phyloP scores from a whole-genome alignment of 2,797 vertebrate genomes.

The Iguana delicatissima region DNA sequence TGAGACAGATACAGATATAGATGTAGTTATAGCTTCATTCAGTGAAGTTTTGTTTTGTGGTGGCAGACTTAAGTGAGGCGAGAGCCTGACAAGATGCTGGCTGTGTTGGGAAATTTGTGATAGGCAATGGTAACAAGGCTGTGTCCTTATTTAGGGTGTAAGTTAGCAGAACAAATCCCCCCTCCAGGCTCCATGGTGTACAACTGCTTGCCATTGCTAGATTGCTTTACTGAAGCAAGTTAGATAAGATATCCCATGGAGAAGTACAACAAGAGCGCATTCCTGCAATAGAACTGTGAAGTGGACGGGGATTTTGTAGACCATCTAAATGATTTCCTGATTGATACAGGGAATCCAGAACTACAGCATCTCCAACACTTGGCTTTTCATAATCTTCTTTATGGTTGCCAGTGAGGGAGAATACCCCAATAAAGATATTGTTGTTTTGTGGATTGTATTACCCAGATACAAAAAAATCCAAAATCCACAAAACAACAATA shows the following conservation, averaged over 20 bases:
- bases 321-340: neutral
- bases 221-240: constrained; percentile 25
- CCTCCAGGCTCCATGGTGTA: neutral
- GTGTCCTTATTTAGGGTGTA: constrained; percentile 36
- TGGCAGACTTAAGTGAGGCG: constrained; percentile 31
- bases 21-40: too few relatives aligned
- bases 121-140: constrained; percentile 45
- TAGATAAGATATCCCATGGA: neutral
- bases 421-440: neutral
- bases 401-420: neutral
- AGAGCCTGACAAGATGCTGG: constrained; percentile 10
- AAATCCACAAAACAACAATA: too few relatives aligned
- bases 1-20: neutral
- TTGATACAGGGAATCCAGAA: neutral
- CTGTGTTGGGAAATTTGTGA: constrained; percentile 21
- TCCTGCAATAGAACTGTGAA: too few relatives aligned
- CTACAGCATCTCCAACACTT: too few relatives aligned
- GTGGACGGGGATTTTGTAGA: too few relatives aligned
- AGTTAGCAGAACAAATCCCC: constrained; percentile 54
- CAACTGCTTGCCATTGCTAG: constrained; percentile 6
- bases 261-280: neutral
- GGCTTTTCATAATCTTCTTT: neutral
- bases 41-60: constrained; percentile 30
- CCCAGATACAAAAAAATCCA: too few relatives aligned
- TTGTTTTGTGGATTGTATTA: too few relatives aligned